phyloP scores from a whole-genome alignment of 2,888 invertebrate genomes.

The Cloeon dipterum region DNA sequence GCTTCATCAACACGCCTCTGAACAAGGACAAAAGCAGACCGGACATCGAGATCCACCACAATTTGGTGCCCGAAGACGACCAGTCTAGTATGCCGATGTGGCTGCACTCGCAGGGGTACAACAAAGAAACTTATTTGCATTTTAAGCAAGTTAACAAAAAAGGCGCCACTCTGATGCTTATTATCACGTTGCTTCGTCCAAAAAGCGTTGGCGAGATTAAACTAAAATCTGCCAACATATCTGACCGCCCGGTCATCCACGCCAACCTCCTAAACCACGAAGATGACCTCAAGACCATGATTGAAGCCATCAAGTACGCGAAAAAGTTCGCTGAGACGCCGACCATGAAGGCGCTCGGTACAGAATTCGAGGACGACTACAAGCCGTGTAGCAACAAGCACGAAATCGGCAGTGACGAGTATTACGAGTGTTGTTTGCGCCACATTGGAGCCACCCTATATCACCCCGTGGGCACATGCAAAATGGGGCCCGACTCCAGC shows the following conservation, averaged over 20 bases:
- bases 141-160: no score
- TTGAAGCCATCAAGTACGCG: background rate
- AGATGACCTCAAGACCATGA: background rate
- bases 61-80: no score
- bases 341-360: slow-evolving; percentile 30
- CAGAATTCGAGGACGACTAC: slow-evolving; percentile 27
- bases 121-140: no score
- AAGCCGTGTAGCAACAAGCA: slow-evolving; percentile 31
- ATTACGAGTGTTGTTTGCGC: slow-evolving; percentile 43
- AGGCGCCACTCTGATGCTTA: slow-evolving; percentile 26
- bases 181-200: slow-evolving; percentile 48
- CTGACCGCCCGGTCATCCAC: slow-evolving; percentile 56
- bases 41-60: background rate
- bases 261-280: slow-evolving; percentile 20
- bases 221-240: slow-evolving; percentile 41
- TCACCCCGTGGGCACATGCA: slow-evolving; percentile 60
- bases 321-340: slow-evolving; percentile 22
- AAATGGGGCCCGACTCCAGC: slow-evolving; percentile 43
- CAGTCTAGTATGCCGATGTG: no score
- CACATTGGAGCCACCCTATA: slow-evolving; percentile 69
- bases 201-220: slow-evolving; percentile 42
- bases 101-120: no score
- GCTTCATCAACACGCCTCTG: background rate
- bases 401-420: slow-evolving; percentile 34
- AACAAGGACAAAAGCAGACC: background rate